Conservation (phyloP, 2,113 vertebrate genomes). For the Suricata suricatta region DNA sequence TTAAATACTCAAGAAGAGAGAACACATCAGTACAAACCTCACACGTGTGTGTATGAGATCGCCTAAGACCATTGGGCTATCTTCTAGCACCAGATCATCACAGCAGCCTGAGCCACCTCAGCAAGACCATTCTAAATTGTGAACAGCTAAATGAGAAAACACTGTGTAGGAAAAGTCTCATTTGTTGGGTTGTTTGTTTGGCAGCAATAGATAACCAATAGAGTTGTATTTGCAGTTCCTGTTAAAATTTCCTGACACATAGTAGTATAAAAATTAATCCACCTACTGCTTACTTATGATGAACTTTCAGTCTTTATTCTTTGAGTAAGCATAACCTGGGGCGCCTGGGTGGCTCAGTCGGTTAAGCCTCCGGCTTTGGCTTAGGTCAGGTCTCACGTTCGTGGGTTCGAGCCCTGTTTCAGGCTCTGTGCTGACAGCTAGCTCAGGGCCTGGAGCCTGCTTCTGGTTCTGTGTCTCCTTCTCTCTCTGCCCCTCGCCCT, state of each 20-base stretch:
- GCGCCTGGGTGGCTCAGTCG: too few species aligned
- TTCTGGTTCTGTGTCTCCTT: too few species aligned
- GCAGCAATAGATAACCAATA: background rate
- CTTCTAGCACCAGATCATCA: fast-evolving
- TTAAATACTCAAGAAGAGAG: background rate
- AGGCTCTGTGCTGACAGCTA: too few species aligned
- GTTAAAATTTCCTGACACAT: background rate
- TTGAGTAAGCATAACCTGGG: background rate
- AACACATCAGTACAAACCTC: background rate
- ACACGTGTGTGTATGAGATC: background rate
- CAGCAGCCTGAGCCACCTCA: background rate
- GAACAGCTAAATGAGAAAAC: background rate
- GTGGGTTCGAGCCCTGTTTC: too few species aligned
- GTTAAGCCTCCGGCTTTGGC: too few species aligned
- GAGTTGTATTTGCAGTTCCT: background rate
- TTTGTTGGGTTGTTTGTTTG: background rate
- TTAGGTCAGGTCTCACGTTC: too few species aligned
- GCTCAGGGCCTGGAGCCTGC: too few species aligned
- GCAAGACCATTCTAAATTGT: background rate
- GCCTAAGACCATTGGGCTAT: background rate
- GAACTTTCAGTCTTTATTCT: background rate
- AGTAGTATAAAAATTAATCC: background rate
- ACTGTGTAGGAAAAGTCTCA: background rate
- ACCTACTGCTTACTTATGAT: background rate
- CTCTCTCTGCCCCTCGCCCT: too few species aligned